Evolutionary conservation across 2,888 invertebrate species (phyloP).

Genomic region (Leptura quadrifasciata): DNA sequence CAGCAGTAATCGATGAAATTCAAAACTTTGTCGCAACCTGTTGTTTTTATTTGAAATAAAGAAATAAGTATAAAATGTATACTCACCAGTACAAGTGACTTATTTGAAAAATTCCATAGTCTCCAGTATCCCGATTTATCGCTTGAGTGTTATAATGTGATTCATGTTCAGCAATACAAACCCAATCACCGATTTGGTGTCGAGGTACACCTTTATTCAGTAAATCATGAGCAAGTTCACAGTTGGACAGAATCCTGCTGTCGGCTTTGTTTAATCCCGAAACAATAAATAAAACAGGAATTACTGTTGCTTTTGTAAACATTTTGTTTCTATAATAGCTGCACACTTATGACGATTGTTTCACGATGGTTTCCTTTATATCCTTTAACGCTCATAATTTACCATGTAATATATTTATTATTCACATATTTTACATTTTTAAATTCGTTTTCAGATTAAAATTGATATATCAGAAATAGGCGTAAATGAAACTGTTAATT

Average conservation of each 20-base stretch:
- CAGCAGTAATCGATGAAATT: too few species aligned
- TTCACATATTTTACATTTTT: background rate
- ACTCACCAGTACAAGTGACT: slow-evolving; percentile 56
- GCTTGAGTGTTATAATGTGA: slow-evolving; percentile 57
- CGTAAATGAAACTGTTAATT: background rate
- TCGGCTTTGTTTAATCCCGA: background rate
- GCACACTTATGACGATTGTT: background rate
- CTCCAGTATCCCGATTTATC: slow-evolving; percentile 51
- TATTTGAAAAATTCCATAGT: slow-evolving; percentile 60
- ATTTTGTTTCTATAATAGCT: background rate
- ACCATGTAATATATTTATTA: background rate
- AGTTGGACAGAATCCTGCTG: slow-evolving; percentile 50
- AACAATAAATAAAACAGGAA: background rate
- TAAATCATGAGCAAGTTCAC: slow-evolving; percentile 55
- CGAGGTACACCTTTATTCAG: slow-evolving; percentile 76
- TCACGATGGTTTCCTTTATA: background rate
- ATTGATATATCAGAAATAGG: background rate
- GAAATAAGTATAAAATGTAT: background rate
- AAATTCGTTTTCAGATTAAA: background rate
- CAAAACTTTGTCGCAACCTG: too few species aligned
- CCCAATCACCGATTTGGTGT: slow-evolving; percentile 57
- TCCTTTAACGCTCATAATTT: background rate
- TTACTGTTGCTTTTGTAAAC: background rate
- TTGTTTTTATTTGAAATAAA: too few species aligned
- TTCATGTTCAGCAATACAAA: slow-evolving; percentile 57